Evolutionary conservation across 2,797 vertebrate genomes (phyloP).

Genomic region (Muscicapa comitata): DNA sequence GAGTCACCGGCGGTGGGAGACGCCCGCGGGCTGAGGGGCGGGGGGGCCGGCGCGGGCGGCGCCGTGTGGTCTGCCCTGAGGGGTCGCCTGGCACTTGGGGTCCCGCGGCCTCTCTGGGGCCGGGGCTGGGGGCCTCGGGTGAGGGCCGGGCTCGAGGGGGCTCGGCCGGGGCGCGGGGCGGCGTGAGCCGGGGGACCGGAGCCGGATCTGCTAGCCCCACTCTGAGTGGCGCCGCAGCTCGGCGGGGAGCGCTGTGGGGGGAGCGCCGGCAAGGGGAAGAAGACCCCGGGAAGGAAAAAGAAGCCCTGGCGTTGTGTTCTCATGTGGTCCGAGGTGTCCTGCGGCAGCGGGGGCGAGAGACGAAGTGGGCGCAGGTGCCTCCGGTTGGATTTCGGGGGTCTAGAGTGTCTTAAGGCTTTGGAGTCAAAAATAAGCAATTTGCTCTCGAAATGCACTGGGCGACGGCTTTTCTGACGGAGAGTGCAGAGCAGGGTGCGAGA

Average conservation of each 20-base stretch:
- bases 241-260: background rate
- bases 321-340: background rate
- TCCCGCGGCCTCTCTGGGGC: background rate
- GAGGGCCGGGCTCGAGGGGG: too few species aligned
- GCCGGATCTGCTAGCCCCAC: background rate
- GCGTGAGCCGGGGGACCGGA: background rate
- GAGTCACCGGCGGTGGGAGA: too few species aligned
- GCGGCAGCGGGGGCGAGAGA: background rate
- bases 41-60: too few species aligned
- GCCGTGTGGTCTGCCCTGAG: background rate
- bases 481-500: rapidly evolving
- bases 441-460: rapidly evolving
- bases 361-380: rapidly evolving
- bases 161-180: background rate
- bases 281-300: too few species aligned
- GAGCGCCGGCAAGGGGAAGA: background rate
- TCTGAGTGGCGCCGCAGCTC: background rate
- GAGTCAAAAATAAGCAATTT: rapidly evolving
- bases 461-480: rapidly evolving
- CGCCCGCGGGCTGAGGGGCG: background rate
- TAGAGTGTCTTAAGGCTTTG: rapidly evolving
- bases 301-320: background rate
- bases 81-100: background rate
- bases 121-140: background rate
- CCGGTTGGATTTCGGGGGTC: background rate